phyloP scores from a whole-genome alignment of 2,113 vertebrate genomes.

The Motacilla tschutschensis region DNA sequence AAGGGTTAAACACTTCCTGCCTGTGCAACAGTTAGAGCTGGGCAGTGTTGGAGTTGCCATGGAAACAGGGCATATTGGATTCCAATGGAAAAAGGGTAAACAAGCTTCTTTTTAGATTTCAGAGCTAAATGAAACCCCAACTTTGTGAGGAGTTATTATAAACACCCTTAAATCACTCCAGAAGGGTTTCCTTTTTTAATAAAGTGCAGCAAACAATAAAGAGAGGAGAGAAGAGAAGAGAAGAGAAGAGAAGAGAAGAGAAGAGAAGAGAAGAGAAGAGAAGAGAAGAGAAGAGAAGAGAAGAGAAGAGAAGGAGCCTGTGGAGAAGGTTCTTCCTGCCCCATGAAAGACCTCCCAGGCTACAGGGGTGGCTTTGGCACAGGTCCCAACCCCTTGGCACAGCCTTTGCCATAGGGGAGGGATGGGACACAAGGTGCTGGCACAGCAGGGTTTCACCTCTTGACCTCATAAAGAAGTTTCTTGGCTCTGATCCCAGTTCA shows the following conservation, averaged over 20 bases:
- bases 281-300: neutral
- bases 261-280: neutral
- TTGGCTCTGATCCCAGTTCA: neutral
- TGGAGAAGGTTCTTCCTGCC: neutral
- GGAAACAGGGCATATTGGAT: slow-evolving; percentile 31
- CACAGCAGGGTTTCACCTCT: neutral
- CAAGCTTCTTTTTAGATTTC: slow-evolving; percentile 15
- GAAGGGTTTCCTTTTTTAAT: neutral
- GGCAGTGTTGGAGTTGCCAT: slow-evolving; percentile 48
- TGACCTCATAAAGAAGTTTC: neutral
- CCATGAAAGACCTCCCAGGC: neutral
- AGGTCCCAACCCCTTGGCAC: neutral
- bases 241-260: neutral
- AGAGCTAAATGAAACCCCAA: slow-evolving; percentile 16
- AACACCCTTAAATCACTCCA: neutral
- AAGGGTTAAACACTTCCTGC: slow-evolving; percentile 44
- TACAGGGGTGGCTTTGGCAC: neutral
- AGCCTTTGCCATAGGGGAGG: fast-evolving
- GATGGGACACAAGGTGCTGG: neutral
- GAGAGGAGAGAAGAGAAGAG: neutral
- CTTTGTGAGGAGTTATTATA: slow-evolving; percentile 4
- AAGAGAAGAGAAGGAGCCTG: neutral
- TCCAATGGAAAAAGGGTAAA: slow-evolving; percentile 38
- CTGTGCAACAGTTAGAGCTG: slow-evolving; percentile 16
- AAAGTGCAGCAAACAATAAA: neutral